phyloP scores from a whole-genome alignment of 2,797 vertebrate species.

The Todus mexicanus region DNA sequence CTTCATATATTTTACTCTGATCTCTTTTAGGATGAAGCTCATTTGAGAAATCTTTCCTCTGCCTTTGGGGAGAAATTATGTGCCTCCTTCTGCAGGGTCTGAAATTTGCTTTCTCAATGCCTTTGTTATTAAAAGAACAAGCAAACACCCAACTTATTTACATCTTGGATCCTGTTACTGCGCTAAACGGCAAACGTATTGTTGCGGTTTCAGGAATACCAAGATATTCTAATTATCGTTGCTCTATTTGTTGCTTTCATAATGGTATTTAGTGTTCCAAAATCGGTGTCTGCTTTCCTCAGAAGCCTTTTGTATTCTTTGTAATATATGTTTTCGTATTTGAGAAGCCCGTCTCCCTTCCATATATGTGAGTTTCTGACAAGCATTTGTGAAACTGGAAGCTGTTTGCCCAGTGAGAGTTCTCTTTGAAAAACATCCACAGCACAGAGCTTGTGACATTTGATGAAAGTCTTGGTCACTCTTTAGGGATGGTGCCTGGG shows the following conservation, averaged over 20 bases:
- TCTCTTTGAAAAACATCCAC: background rate
- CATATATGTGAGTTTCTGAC: background rate
- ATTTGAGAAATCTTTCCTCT: conserved; percentile 68
- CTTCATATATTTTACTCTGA: conserved; percentile 60
- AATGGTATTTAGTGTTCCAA: conserved; percentile 4
- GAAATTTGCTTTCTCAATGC: conserved; percentile 56
- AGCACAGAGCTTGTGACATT: background rate
- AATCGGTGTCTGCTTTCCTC: conserved; percentile 18
- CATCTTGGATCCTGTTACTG: conserved; percentile 37
- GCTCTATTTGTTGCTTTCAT: conserved; percentile 11
- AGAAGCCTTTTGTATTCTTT: conserved; percentile 2
- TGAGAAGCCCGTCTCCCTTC: background rate
- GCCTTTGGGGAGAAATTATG: conserved; percentile 48
- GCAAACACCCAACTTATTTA: conserved; percentile 28
- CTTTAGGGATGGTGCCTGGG: background rate
- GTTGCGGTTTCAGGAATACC: conserved; percentile 37
- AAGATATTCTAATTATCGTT: conserved; percentile 35
- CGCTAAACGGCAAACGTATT: background rate
- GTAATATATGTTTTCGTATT: background rate
- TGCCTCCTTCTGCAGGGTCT: conserved; percentile 33
- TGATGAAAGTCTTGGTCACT: conserved; percentile 15
- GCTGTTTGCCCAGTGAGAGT: background rate
- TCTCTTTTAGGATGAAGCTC: conserved; percentile 57
- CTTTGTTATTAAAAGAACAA: conserved; percentile 61
- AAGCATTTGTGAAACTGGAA: background rate